Percentiles rank a stretch among this genome's conserved stretches.
phyloP scores from a whole-genome alignment of 2,797 vertebrate genomes.

The Manis pentadactyla region DNA sequence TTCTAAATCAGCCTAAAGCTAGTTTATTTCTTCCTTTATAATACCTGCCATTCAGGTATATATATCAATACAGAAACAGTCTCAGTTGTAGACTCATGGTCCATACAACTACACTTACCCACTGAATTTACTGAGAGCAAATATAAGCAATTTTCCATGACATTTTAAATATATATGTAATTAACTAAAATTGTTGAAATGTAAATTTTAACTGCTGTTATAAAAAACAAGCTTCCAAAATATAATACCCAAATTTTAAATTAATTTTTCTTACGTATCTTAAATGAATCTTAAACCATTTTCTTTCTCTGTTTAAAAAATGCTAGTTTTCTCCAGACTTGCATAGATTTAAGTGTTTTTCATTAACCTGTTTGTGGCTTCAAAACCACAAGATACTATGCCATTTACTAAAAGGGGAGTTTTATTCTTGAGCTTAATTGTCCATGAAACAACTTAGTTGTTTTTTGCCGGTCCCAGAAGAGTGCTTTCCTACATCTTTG shows the following conservation, averaged over 20 bases:
- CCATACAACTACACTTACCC: neutral
- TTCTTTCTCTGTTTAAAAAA: neutral
- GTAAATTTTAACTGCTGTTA: conserved; percentile 1
- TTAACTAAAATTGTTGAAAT: neutral
- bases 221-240: conserved; percentile 4
- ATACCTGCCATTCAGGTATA: neutral
- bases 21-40: neutral
- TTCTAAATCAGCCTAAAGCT: conserved; percentile 22
- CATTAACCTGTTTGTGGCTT: conserved; percentile 61
- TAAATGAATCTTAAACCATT: neutral
- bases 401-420: neutral
- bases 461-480: neutral
- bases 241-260: neutral
- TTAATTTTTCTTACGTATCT: neutral
- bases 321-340: conserved; percentile 10
- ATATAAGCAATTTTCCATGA: neutral
- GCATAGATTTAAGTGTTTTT: conserved; percentile 36
- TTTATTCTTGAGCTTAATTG: conserved; percentile 47
- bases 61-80: neutral
- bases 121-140: neutral
- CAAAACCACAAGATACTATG: conserved; percentile 13
- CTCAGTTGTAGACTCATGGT: neutral
- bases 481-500: neutral
- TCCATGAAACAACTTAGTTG: neutral
- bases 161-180: neutral